These are phyloP conservation scores for Sycophila sp. DNA, from an alignment of 1,140 invertebrate genomes.

Conservation along the genomic window DNA sequence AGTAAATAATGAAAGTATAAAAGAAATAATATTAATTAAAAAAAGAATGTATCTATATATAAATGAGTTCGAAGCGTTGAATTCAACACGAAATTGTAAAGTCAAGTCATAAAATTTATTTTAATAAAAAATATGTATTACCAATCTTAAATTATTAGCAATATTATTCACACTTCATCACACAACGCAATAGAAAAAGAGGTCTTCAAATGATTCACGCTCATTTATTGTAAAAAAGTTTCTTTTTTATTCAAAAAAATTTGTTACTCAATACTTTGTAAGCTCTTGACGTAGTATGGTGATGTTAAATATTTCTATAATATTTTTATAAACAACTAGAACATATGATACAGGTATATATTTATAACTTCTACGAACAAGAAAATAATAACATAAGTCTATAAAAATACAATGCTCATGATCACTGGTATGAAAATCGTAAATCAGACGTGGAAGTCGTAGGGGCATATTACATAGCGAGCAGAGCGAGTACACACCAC, in stretches of 20 bases:
- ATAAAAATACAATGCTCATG: constrained; percentile 61
- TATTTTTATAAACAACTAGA: constrained; percentile 47
- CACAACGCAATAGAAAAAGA: no score
- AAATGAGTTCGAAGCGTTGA: background rate
- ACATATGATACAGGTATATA: constrained; percentile 52
- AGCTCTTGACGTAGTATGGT: constrained; percentile 22
- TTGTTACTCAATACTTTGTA: constrained; percentile 21
- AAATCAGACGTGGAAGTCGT: constrained; percentile 48
- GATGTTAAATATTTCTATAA: constrained; percentile 20
- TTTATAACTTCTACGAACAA: constrained; percentile 53
- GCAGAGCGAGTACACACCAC: constrained; percentile 36
- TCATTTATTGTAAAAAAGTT: background rate
- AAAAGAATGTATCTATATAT: constrained; percentile 17
- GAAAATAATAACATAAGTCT: constrained; percentile 58
- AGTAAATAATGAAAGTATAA: background rate
- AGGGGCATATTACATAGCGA: constrained; percentile 44
- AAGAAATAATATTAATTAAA: constrained; percentile 18
- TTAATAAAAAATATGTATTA: constrained; percentile 36
- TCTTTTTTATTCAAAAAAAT: constrained; percentile 13
- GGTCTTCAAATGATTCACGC: background rate
- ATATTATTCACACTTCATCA: no score
- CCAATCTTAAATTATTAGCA: constrained; percentile 5
- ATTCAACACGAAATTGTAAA: constrained; percentile 21
- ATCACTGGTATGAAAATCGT: constrained; percentile 56
- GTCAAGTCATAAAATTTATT: constrained; percentile 33